Evolutionary conservation across 2,797 vertebrate genomes (phyloP), one percentile per base, ranked within the genome.

Genomic region (Cryptoprocta ferox): DNA sequence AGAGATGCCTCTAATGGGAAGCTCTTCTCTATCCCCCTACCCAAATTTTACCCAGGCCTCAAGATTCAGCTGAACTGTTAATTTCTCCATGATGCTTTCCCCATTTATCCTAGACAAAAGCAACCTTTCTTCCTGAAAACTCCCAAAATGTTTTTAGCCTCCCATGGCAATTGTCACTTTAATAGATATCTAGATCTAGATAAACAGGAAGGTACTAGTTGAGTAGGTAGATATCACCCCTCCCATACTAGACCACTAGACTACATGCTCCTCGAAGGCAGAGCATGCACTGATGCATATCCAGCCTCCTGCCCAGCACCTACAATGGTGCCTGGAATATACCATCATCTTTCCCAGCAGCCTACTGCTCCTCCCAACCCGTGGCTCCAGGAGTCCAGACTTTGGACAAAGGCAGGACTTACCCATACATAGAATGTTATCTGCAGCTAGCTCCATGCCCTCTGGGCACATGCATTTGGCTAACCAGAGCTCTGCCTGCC

Each of bases 401-500:
- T 7, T 3, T 19, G 3, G 99, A 98, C 12, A 99, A 98, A 48
- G 99, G 98, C 81, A 99, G 98, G 39, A 98, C 98, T 97, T 98
- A 99, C 99, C 98, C 96, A 98, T 93, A 94, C 99, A 99, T 28
- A 99, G 99, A 86, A 99, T 71, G 0, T 99, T 99, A 98, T 99
- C 99, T 0, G 83, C 98, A 97, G 99, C 99, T 50, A 99, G 99
- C 93, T 99, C 98, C 91, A 99, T 98, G 9, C 99, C 99, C 4
- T 98, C 98, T n/a, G 99, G 98, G 94, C 99, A 99, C 1, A 99
- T 97, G 81, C 99, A 99, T 71, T 99, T 95, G 39, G 99, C 98
- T 65, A 99, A 95, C 88, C 98, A 99, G 81, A 99, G 98, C 2
- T 99, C 99, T 82, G 99, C 98, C 32, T 99, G 99, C 50, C 98